Percentiles rank a stretch among this genome's conserved stretches.
Evolutionary conservation across 2,797 vertebrate genomes (phyloP).

Genomic region (Enteromius paludinosus): DNA sequence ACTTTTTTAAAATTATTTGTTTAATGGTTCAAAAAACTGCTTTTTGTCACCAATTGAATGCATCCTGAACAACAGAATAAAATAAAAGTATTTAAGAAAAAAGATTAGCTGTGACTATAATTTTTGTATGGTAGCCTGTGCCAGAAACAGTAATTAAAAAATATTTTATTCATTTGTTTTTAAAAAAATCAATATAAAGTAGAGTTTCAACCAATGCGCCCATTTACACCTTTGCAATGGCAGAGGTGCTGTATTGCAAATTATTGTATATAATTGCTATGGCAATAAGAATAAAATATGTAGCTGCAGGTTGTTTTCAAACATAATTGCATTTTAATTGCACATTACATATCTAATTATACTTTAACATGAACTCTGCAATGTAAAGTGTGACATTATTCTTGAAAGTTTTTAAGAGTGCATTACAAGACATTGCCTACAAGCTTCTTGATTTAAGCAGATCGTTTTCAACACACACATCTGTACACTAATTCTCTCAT

Average conservation of each 20-base stretch:
- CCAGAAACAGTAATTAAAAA: slow-evolving; percentile 15
- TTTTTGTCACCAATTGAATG: background rate
- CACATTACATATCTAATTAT: slow-evolving; percentile 11
- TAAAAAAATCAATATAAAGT: background rate
- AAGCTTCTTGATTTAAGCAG: background rate
- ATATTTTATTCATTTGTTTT: background rate
- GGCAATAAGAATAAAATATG: slow-evolving; percentile 15
- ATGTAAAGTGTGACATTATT: slow-evolving; percentile 12
- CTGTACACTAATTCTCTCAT: slow-evolving; percentile 26
- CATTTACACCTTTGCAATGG: background rate
- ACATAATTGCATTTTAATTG: slow-evolving; percentile 11
- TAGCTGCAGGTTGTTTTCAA: slow-evolving; percentile 4
- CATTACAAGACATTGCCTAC: background rate
- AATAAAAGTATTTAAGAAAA: background rate
- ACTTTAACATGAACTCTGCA: slow-evolving; percentile 6
- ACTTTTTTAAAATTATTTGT: background rate
- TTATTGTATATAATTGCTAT: slow-evolving; percentile 1
- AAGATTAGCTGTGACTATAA: background rate
- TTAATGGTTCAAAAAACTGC: background rate
- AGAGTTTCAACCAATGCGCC: background rate
- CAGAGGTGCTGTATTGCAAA: background rate
- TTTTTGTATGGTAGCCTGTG: background rate
- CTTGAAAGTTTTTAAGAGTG: background rate
- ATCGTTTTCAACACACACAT: slow-evolving; percentile 16
- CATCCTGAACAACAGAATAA: background rate